Evolutionary conservation across 2,797 vertebrate genomes (phyloP), one percentile per base, ranked within the genome.

Genomic region (Labeo calbasu): DNA sequence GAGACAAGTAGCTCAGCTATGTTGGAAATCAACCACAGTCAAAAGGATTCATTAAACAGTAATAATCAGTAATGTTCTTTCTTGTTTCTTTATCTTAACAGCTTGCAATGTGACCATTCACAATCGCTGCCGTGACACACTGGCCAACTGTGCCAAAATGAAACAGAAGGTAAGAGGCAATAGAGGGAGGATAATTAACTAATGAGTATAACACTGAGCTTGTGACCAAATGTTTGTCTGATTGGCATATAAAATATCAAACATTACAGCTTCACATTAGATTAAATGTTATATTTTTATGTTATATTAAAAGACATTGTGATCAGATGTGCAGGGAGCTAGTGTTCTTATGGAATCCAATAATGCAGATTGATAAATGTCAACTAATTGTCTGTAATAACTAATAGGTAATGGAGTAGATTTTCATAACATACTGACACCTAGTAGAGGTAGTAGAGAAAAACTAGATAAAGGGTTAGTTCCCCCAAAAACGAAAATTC

Each of bases 21-120:
- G 13, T 15, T 63, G 13, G 59, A 25, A 63, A 28, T 63, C 5
- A 63, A 63, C 13, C 13, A 63, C 13, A 28, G 23, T 63, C 59
- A 28, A 63, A 63, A 63, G 2, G 23, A 63, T 63, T 25, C 0
- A 28, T 63, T 5, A 63, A 63, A 28, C 5, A 14, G 17, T 28
- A 9, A 14, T 46, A 4, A 51, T 53, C 4, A 77, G 1, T 55
- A 17, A 55, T 59, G 25, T 83, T 23, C 19, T 43, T 65, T 73
- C 2, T 7, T 32, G 36, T 66, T 72, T 28, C 57, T 71, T 65
- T 77, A 51, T 63, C 82, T 50, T 87, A 79, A 3, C 93, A 98
- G 97, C 95, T 78, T 98, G 97, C 91, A 98, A 95, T 6, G 97
- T 98, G 90, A 97, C 97, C 84, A 98, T 98, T 89, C 97, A 98